Conservation (phyloP, 2,797 vertebrate genomes). For the Pipistrellus pygmaeus region DNA sequence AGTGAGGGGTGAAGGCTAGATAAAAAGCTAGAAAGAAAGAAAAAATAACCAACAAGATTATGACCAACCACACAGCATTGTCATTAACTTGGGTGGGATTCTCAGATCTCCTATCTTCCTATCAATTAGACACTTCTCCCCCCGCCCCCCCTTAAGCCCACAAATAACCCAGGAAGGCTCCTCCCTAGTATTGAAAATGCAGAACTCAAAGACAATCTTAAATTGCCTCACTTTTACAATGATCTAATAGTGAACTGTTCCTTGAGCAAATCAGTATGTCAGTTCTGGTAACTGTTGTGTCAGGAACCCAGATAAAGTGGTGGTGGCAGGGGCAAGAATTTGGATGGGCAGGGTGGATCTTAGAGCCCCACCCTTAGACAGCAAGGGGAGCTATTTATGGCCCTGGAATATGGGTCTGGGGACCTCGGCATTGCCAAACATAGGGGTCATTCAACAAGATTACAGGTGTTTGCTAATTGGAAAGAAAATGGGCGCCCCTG, state of each 20-base stretch:
- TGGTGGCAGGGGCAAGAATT: background rate
- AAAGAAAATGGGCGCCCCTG: background rate
- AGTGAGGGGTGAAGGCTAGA: background rate
- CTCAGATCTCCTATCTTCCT: background rate
- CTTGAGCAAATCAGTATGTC: background rate
- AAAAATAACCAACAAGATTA: background rate
- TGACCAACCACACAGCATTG: background rate
- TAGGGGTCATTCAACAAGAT: background rate
- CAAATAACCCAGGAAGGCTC: background rate
- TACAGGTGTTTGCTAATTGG: background rate
- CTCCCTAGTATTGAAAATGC: background rate
- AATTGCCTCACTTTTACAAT: background rate
- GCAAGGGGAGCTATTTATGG: background rate
- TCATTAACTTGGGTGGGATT: background rate
- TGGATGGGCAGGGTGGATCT: background rate
- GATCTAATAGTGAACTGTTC: background rate
- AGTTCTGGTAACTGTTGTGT: background rate
- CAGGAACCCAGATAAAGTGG: background rate
- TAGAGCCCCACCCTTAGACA: background rate
- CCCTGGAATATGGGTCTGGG: background rate
- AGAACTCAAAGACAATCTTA: background rate
- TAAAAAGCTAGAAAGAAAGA: background rate
- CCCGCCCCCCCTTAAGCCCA: too few relatives aligned
- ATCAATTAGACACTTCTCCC: background rate
- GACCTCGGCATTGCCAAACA: conserved; percentile 5